These are phyloP conservation scores for Actinernus sp. DNA, from an alignment of 92 coral and sea anemone genomes.

Conservation along the genomic window DNA sequence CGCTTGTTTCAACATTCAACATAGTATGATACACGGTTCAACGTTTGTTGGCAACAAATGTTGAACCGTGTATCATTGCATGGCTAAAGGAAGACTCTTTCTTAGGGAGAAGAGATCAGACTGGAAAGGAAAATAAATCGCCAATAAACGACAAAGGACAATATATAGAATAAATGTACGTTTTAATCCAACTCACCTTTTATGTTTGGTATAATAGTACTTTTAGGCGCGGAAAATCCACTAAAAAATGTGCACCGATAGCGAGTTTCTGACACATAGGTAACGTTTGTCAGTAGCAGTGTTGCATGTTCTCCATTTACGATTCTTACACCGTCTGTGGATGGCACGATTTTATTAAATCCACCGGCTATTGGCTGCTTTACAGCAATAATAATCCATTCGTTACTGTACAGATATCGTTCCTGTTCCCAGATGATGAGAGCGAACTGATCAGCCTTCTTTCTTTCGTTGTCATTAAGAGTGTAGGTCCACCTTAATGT, in stretches of 20 bases:
- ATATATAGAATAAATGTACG: too few relatives aligned
- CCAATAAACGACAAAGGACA: too few relatives aligned
- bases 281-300: constrained; percentile 43
- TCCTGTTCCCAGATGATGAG: constrained; percentile 70
- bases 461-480: constrained; percentile 38
- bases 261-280: constrained; percentile 61
- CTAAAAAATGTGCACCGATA: constrained; percentile 78
- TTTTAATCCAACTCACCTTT: too few relatives aligned
- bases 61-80: too few relatives aligned
- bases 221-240: constrained; percentile 55
- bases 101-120: too few relatives aligned
- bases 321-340: constrained; percentile 9
- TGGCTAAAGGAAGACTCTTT: too few relatives aligned
- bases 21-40: too few relatives aligned
- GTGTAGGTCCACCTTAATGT: constrained; percentile 54
- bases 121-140: too few relatives aligned
- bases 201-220: constrained; percentile 48
- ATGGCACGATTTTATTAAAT: constrained; percentile 8
- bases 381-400: constrained; percentile 68
- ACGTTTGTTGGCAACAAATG: too few relatives aligned
- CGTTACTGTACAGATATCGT: constrained; percentile 59
- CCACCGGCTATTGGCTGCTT: constrained; percentile 25
- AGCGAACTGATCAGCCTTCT: constrained; percentile 51
- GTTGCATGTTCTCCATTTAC: constrained; percentile 40
- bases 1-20: too few relatives aligned